A percentile compares a stretch with the other conserved stretches of the same genome.
These are phyloP conservation scores for Rhagoletis pomonella DNA, from an alignment of 1,140 invertebrate species.

Conservation along the genomic window DNA sequence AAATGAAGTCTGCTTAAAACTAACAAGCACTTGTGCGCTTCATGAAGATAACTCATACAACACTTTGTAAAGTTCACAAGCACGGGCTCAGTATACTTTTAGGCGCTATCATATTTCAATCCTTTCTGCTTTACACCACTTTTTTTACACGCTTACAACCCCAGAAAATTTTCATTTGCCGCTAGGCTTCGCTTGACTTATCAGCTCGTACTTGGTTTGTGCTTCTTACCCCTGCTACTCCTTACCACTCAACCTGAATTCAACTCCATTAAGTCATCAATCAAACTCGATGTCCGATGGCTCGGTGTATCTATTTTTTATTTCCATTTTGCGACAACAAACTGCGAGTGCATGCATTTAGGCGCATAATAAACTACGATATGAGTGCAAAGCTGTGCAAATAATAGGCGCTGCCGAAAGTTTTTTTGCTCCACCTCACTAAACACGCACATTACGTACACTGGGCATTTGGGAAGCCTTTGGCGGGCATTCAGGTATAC, in stretches of 20 bases:
- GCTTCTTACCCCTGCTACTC: too few relatives aligned
- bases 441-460: background rate
- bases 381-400: background rate
- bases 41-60: too few relatives aligned
- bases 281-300: background rate
- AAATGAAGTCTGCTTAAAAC: too few relatives aligned
- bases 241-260: background rate
- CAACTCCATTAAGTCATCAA: conserved; percentile 17
- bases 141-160: background rate
- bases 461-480: background rate
- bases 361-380: background rate
- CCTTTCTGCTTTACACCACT: background rate
- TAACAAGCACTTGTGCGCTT: too few relatives aligned
- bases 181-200: background rate
- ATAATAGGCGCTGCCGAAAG: background rate
- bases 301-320: too few relatives aligned
- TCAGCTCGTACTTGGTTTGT: background rate
- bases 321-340: conserved; percentile 3
- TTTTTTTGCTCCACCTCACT: background rate
- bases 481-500: background rate
- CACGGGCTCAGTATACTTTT: too few relatives aligned
- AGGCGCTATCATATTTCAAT: too few relatives aligned
- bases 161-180: background rate
- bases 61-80: too few relatives aligned
- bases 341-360: conserved; percentile 7